Percentiles rank a stretch among this genome's conserved stretches.
These are phyloP conservation scores for Alentia gelatinosa DNA, from an alignment of 2,888 invertebrate genomes.

Conservation along the genomic window DNA sequence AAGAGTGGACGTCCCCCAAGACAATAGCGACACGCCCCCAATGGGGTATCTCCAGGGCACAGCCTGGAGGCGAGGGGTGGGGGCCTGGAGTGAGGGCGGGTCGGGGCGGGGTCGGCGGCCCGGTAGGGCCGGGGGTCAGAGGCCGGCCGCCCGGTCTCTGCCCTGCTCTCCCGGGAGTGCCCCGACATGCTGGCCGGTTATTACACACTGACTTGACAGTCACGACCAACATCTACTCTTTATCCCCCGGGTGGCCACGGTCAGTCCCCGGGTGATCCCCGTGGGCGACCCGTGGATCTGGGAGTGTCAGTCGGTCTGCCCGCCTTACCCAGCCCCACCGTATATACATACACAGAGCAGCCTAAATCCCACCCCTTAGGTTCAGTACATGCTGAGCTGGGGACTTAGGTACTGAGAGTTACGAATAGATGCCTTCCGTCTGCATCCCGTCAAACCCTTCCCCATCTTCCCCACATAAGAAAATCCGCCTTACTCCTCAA, in stretches of 20 bases:
- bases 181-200: conserved; percentile 30
- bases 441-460: too few species aligned
- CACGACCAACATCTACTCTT: not conserved
- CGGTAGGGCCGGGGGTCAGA: not conserved
- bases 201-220: conserved; percentile 45
- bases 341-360: not conserved
- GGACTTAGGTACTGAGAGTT: too few species aligned
- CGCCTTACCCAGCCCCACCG: not conserved
- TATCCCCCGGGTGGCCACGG: not conserved
- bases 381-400: too few species aligned
- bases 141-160: not conserved
- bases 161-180: not conserved
- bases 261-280: conserved; percentile 27
- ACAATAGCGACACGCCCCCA: not conserved
- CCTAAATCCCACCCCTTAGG: too few species aligned
- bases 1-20: conserved; percentile 7
- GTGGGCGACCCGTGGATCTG: not conserved
- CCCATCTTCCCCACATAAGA: too few species aligned
- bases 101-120: not conserved
- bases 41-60: conserved; percentile 3
- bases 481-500: too few species aligned
- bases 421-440: too few species aligned
- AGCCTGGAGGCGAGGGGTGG: not conserved
- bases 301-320: not conserved
- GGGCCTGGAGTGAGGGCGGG: not conserved